Conservation (phyloP, 2,888 invertebrate species). For the Pammene aurita region DNA sequence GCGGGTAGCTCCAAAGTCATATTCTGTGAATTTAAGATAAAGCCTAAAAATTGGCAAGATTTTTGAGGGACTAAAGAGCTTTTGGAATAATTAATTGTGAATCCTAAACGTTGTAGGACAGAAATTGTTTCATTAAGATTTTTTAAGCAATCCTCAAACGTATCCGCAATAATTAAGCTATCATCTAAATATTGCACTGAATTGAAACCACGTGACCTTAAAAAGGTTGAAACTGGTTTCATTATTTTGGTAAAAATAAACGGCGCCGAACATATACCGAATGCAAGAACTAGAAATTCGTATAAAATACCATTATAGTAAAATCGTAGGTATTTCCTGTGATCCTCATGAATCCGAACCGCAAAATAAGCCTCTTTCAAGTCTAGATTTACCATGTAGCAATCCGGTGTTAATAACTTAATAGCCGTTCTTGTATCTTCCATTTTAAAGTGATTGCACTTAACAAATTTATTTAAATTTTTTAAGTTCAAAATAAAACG, state of each 20-base stretch:
- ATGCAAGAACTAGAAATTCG: conserved; percentile 11
- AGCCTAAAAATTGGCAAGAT: not conserved
- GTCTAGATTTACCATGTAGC: conserved; percentile 23
- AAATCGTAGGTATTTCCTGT: conserved; percentile 13
- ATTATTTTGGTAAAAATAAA: conserved; percentile 35
- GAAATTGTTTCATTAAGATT: not conserved
- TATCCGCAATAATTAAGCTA: too few relatives aligned
- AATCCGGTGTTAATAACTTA: not conserved
- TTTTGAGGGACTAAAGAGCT: not conserved
- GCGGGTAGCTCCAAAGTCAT: conserved; percentile 2
- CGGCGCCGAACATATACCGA: conserved; percentile 29
- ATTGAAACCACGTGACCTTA: not conserved
- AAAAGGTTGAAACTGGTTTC: conserved; percentile 1
- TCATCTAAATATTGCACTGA: conserved; percentile 4
- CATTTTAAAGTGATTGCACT: conserved; percentile 30
- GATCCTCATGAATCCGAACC: not conserved
- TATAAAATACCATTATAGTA: conserved; percentile 3
- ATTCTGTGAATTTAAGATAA: not conserved
- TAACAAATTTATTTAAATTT: conserved; percentile 1
- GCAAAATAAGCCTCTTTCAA: conserved; percentile 23
- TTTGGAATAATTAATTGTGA: conserved; percentile 6
- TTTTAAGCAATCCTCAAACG: not conserved
- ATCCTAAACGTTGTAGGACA: not conserved
- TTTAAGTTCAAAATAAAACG: too few relatives aligned
- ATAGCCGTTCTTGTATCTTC: conserved; percentile 30